These are phyloP conservation scores for Agrotis puta DNA, from an alignment of 2,888 invertebrate genomes.

Conservation along the genomic window DNA sequence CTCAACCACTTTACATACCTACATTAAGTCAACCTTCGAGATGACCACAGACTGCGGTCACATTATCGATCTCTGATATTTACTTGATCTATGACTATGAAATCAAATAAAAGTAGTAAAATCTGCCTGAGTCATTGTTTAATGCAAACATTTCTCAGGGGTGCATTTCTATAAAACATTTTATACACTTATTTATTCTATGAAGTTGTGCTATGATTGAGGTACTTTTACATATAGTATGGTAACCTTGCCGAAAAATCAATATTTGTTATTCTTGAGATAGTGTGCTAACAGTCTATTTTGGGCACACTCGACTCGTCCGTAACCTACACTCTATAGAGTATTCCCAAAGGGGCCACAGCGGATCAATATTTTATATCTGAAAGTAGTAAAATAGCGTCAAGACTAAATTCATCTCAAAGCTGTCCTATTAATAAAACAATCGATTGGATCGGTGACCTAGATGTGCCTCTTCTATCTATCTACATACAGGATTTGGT, in stretches of 20 bases:
- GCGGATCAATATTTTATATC: constrained; percentile 48
- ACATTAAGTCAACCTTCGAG: constrained; percentile 44
- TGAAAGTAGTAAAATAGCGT: constrained; percentile 43
- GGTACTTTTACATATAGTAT: background rate
- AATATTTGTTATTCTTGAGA: constrained; percentile 27
- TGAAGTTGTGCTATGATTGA: background rate
- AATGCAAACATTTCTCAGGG: background rate
- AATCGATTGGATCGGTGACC: constrained; percentile 30
- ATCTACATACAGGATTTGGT: constrained; percentile 14
- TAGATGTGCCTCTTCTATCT: constrained; percentile 21
- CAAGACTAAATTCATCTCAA: constrained; percentile 31
- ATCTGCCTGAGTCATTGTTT: background rate
- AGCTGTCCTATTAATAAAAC: constrained; percentile 42
- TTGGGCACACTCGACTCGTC: constrained; percentile 28
- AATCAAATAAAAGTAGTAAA: background rate
- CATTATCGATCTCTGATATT: constrained; percentile 3
- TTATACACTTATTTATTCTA: too few species aligned
- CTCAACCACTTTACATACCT: constrained; percentile 37
- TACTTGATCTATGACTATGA: background rate
- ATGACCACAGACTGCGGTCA: constrained; percentile 46
- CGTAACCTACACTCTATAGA: constrained; percentile 10
- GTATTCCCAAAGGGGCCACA: constrained; percentile 48
- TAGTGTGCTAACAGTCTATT: constrained; percentile 32
- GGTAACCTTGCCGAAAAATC: constrained; percentile 36
- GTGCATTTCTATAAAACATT: too few species aligned